Conservation (phyloP, 53 echinoderm and acorn worm species). For the Actinopyga echinites region DNA sequence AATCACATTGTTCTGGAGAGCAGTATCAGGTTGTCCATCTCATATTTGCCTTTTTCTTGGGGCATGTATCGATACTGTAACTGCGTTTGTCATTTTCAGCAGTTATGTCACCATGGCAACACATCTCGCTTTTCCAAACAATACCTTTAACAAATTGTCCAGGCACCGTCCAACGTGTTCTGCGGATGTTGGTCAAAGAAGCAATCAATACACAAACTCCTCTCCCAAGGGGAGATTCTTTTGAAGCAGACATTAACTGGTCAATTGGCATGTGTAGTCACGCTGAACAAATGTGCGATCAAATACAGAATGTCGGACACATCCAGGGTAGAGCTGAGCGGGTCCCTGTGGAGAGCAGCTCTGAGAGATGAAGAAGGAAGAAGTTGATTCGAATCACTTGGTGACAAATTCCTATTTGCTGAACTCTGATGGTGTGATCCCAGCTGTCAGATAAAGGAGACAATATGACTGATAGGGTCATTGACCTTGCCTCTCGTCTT, state of each 20-base stretch:
- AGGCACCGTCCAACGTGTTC: not conserved
- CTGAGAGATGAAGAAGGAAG: no score
- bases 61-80: constrained; percentile 28
- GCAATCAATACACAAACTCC: constrained; percentile 21
- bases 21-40: not conserved
- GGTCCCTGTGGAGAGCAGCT: not conserved
- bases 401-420: no score
- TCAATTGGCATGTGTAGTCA: constrained; percentile 39
- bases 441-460: no score
- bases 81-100: constrained; percentile 27
- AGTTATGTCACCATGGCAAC: constrained; percentile 21
- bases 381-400: no score
- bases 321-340: constrained; percentile 12
- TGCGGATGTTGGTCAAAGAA: constrained; percentile 31
- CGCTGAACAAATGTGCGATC: constrained; percentile 30
- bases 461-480: no score
- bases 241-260: constrained; percentile 26
- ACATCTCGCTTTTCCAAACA: not conserved
- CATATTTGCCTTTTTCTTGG: not conserved
- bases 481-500: no score
- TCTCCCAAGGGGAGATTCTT: constrained; percentile 22
- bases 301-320: constrained; percentile 5
- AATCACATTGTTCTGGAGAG: no score
- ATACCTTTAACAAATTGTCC: constrained; percentile 23
- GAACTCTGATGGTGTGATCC: no score